A percentile compares a stretch with the other conserved stretches of the same genome.
Evolutionary conservation across 2,888 invertebrate species (phyloP).

Genomic region (Acanthococcus lagerstroemiae): DNA sequence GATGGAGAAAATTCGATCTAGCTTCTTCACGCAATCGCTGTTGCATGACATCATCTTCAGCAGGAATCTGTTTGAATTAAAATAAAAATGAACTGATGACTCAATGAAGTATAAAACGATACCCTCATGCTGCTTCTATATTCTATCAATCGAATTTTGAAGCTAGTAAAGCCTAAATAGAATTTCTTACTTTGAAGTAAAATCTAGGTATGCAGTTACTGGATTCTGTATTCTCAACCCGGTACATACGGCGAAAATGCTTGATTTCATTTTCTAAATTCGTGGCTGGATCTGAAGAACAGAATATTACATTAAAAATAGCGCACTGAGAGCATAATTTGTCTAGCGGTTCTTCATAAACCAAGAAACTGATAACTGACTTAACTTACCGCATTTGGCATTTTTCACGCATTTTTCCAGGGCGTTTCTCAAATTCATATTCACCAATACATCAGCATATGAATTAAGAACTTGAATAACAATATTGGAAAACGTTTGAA

Average conservation of each 20-base stretch:
- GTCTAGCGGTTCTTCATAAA: too few species aligned
- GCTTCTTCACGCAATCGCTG: conserved; percentile 82
- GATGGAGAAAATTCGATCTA: conserved; percentile 73
- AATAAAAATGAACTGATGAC: not conserved
- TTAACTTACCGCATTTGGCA: not conserved
- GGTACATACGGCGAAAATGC: not conserved
- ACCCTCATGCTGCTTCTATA: too few species aligned
- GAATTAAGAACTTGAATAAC: not conserved
- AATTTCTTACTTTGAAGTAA: conserved; percentile 15
- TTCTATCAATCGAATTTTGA: too few species aligned
- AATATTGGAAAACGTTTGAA: not conserved
- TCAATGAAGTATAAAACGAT: not conserved
- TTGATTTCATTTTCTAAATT: conserved; percentile 2
- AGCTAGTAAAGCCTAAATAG: too few species aligned
- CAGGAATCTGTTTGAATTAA: conserved; percentile 48
- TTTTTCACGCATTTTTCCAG: not conserved
- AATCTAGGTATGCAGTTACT: not conserved
- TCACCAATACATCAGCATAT: not conserved
- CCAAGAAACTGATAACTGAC: not conserved
- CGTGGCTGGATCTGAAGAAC: not conserved
- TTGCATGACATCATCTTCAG: conserved; percentile 62
- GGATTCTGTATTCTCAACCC: not conserved
- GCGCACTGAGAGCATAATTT: too few species aligned
- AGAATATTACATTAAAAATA: not conserved
- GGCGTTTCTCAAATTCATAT: conserved; percentile 1